Evolutionary conservation across 2,113 vertebrate genomes (phyloP), one percentile per base, ranked within the genome.

Genomic region (Bungarus multicinctus): DNA sequence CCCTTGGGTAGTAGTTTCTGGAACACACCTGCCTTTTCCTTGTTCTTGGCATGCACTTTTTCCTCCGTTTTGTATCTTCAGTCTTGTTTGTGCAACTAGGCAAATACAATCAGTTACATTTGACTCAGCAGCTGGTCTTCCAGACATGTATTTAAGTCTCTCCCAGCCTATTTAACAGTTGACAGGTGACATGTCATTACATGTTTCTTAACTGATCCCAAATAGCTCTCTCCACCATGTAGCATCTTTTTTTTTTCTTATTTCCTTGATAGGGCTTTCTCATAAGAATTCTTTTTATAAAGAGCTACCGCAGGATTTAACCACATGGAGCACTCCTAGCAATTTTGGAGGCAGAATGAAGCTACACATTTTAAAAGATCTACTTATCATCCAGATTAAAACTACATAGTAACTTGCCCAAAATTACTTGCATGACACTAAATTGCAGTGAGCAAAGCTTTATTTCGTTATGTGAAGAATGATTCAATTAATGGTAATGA

Each of bases 381-480:
- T 85, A 2, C 1, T 9, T 85, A n/a, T 81, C 93, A 16, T 39
- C 43, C 94, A 89, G 94, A 55, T 30, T 12, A 58, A 50, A 22
- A 91, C 90, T 9, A 39, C 91, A 90, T 0, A 54, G 11, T 57
- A 90, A 85, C 11, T 9, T 74, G 50, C 4, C 55, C 52, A 45
- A 81, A 94, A 88, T 92, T 58, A 91, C 16, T 91, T 88, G 58
- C 85, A 2, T 16, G 87, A 91, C 7, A 25, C 53, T 89, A 94
- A 94, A 53, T 91, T 14, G 87, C 55, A 60, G 30, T 52, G 64
- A 93, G 69, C 16, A 90, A 39, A 92, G 85, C 27, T 93, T 93
- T 60, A 54, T 88, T 96, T 94, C 88, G 50, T 90, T 91, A 88
- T 55, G 23, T 69, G 64, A 93, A 88, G n/a, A 89, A 94, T 12